phyloP scores from a whole-genome alignment of 2,797 vertebrate species.

The Hypotaenidia okinawae region DNA sequence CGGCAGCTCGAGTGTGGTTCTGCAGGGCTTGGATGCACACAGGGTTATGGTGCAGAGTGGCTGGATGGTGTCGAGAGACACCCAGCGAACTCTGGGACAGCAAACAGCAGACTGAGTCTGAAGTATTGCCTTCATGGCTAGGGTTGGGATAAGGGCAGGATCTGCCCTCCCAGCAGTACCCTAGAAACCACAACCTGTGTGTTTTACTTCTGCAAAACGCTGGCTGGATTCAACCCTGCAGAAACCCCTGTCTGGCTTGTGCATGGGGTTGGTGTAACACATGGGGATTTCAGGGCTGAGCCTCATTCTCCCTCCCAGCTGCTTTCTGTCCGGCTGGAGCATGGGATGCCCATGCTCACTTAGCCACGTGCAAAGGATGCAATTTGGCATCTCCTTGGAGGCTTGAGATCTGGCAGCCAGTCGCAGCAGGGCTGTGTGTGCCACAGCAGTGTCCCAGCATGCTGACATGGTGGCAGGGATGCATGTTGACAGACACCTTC shows the following conservation, averaged over 20 bases:
- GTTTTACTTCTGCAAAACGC: background rate
- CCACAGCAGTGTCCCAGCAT: fast-evolving
- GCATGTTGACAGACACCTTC: background rate
- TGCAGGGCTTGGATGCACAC: background rate
- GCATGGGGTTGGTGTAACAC: background rate
- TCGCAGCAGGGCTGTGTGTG: background rate
- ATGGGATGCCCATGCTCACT: fast-evolving
- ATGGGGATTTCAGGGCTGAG: background rate
- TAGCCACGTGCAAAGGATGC: background rate
- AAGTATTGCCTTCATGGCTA: background rate
- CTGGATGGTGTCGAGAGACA: background rate
- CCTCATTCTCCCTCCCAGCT: background rate
- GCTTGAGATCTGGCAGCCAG: background rate
- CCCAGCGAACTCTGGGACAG: background rate
- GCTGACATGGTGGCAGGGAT: background rate
- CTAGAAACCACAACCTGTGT: fast-evolving
- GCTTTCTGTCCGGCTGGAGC: background rate
- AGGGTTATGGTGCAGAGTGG: background rate
- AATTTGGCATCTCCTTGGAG: fast-evolving
- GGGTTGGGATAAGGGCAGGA: background rate
- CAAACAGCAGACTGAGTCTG: background rate
- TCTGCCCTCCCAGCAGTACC: background rate
- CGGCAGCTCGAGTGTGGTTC: background rate
- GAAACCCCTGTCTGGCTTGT: background rate
- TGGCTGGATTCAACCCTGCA: background rate